Percentiles rank a stretch among this genome's conserved stretches.
These are phyloP conservation scores for Fistularia commersonii DNA, from an alignment of 2,797 vertebrate genomes.

Conservation along the genomic window DNA sequence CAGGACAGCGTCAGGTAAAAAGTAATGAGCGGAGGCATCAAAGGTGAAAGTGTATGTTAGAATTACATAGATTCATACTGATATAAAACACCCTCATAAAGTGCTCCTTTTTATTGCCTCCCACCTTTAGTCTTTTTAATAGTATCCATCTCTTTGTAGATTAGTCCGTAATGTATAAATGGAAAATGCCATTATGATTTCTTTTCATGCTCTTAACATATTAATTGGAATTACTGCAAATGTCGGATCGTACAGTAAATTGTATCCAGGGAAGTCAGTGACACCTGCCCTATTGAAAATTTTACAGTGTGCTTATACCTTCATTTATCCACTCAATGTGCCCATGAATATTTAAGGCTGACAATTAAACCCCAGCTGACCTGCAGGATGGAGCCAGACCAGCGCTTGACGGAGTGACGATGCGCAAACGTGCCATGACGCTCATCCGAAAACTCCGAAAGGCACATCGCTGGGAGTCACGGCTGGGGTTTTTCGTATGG, in stretches of 20 bases:
- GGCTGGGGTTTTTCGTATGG: conserved; percentile 62
- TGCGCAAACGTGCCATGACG: conserved; percentile 37
- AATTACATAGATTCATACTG: conserved; percentile 69
- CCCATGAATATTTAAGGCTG: conserved; percentile 80
- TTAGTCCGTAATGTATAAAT: conserved; percentile 72
- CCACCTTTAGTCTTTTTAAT: conserved; percentile 60
- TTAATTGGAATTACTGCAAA: conserved; percentile 75
- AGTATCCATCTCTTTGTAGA: conserved; percentile 62
- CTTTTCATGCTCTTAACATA: conserved; percentile 76
- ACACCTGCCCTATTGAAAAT: conserved; percentile 80
- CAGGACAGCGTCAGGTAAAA: conserved; percentile 49
- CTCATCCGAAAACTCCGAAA: conserved; percentile 45
- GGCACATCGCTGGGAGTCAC: conserved; percentile 40
- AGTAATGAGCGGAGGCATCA: conserved; percentile 53
- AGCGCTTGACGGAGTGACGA: conserved; percentile 50
- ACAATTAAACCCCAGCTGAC: conserved; percentile 80
- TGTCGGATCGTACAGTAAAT: conserved; percentile 76
- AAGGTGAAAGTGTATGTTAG: conserved; percentile 60
- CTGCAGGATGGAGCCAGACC: conserved; percentile 53
- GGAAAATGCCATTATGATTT: conserved; percentile 71
- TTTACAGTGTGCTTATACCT: conserved; percentile 78
- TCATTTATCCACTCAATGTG: conserved; percentile 78
- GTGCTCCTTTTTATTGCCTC: conserved; percentile 51
- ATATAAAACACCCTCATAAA: conserved; percentile 62
- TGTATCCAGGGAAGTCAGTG: conserved; percentile 71